Percentiles rank a stretch among this genome's conserved stretches.
These are phyloP conservation scores for Eulithis prunata DNA, from an alignment of 2,888 invertebrate species.

Conservation along the genomic window DNA sequence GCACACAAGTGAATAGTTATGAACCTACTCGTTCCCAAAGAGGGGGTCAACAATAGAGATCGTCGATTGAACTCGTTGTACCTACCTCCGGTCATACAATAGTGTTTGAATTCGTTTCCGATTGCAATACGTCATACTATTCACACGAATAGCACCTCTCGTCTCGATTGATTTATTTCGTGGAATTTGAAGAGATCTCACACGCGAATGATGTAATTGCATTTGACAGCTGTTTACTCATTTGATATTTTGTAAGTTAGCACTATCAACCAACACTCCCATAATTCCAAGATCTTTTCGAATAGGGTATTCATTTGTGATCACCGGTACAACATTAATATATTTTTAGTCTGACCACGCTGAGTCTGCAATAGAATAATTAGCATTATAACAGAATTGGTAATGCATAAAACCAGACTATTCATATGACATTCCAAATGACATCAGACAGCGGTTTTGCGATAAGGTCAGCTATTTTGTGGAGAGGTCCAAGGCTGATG, in stretches of 20 bases:
- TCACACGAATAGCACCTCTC: constrained; percentile 11
- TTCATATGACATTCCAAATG: constrained; percentile 19
- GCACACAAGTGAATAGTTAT: no score
- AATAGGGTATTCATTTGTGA: no score
- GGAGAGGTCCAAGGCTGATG: constrained; percentile 22
- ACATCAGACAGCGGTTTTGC: constrained; percentile 19
- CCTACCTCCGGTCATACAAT: constrained; percentile 27
- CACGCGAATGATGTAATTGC: not conserved
- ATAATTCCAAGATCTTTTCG: no score
- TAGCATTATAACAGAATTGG: not conserved
- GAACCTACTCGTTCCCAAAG: constrained; percentile 2
- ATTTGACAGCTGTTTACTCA: no score
- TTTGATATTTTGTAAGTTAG: no score
- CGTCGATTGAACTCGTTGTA: constrained; percentile 12
- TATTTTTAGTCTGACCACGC: no score
- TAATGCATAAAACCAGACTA: constrained; percentile 8
- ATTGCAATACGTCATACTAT: constrained; percentile 33
- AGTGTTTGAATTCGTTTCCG: constrained; percentile 34
- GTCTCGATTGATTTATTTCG: constrained; percentile 25
- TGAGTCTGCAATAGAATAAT: not conserved
- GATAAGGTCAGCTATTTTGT: constrained; percentile 20
- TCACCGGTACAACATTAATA: no score
- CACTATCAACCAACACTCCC: no score
- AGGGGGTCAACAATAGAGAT: constrained; percentile 21
- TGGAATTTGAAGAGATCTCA: constrained; percentile 6